A percentile compares a stretch with the other conserved stretches of the same genome.
Conservation (phyloP, 2,888 invertebrate species). For the Brenthis ino region DNA sequence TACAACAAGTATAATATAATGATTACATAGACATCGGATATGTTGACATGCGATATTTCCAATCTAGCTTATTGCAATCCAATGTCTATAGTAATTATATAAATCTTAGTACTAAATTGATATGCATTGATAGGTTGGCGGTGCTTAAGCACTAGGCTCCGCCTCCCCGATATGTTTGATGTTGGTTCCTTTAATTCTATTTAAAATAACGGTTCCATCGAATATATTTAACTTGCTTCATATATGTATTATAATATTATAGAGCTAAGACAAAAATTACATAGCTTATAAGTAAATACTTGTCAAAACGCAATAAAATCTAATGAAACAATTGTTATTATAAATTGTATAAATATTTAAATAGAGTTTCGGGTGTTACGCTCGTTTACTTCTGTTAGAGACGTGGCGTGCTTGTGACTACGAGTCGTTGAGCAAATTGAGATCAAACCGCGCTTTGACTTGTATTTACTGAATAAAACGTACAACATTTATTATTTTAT, state of each 20-base stretch:
- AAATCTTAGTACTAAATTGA: constrained; percentile 63
- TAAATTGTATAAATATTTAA: not conserved
- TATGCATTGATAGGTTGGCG: constrained; percentile 59
- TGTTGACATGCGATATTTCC: constrained; percentile 40
- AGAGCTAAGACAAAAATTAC: constrained; percentile 13
- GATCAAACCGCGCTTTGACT: constrained; percentile 24
- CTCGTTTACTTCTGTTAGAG: not conserved
- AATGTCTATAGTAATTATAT: constrained; percentile 32
- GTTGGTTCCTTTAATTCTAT: constrained; percentile 55
- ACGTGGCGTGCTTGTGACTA: not conserved
- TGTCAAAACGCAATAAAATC: constrained; percentile 21
- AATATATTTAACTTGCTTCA: constrained; percentile 66
- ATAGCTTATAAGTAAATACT: constrained; percentile 11
- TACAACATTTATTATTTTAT: constrained; percentile 38
- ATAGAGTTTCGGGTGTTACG: not conserved
- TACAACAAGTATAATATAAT: constrained; percentile 14
- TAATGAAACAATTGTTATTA: not conserved
- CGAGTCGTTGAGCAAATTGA: constrained; percentile 12
- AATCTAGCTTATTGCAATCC: constrained; percentile 3
- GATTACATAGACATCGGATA: constrained; percentile 8
- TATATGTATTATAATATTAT: constrained; percentile 42
- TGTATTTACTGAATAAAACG: constrained; percentile 13
- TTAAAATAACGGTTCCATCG: not conserved
- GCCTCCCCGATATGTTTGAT: constrained; percentile 64
- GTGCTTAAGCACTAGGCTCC: constrained; percentile 38